Evolutionary conservation across 1,140 invertebrate genomes (phyloP), one percentile per base, ranked within the genome.

Genomic region (Hormaphis cornu): DNA sequence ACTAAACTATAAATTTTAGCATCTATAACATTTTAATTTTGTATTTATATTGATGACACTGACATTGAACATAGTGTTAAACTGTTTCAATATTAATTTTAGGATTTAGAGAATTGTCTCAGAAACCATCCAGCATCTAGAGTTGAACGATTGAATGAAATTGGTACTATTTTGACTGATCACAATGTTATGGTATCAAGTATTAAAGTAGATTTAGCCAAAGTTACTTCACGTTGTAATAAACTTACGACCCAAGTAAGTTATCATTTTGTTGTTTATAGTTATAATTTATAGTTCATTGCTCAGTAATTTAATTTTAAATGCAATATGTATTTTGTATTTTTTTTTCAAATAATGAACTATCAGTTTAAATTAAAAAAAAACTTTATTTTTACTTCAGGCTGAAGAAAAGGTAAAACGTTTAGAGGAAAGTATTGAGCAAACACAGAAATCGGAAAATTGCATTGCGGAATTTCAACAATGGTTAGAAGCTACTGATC

Each of bases 61-160:
- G 1, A 52, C 28, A 16, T 44, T 52, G 20, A 30, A 24, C 69
- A 54, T 40, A 30, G n/a, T n/a, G n/a, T n/a, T n/a, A n/a, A n/a
- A n/a, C n/a, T n/a, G n/a, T n/a, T n/a, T n/a, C n/a, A n/a, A n/a
- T 35, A n/a, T 66, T 58, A 71, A 58, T 74, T 77, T 61, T 73
- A 90, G 89, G 90, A 91, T 78, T 79, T 93, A 72, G 91, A 95
- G 77, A 91, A 89, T 76, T 90, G 89, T 76, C 79, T 94, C 63
- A 82, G 87, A 72, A 87, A 89, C 75, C 89, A 89, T 76, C 85
- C 88, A 44, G 84, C 86, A 72, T 83, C 86, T 66, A 83, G 88
- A 69, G 80, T 89, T 72, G 82, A 83, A 24, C 85, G 86, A 73
- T 87, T 94, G 72, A 85, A 91, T 76, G 86, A 86, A 76, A 84